Evolutionary conservation across 2,797 vertebrate species (phyloP).

Genomic region (Megaceryle alcyon): DNA sequence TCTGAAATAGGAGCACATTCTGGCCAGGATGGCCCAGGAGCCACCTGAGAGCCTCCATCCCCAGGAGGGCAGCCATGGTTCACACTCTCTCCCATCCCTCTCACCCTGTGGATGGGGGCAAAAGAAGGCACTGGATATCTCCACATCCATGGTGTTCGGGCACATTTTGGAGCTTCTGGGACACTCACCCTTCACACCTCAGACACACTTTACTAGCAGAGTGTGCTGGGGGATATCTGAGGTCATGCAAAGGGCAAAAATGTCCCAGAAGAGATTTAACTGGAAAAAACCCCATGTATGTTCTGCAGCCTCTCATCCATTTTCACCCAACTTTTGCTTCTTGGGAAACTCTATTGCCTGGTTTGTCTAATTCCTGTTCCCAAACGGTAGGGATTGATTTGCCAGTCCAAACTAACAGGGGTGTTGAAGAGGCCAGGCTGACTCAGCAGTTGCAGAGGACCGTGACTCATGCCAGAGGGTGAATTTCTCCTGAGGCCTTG

Average conservation of each 20-base stretch:
- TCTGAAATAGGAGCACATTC: rapidly evolving
- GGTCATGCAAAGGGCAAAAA: neutral
- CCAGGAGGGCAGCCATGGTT: neutral
- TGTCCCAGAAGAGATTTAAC: neutral
- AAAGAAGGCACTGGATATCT: neutral
- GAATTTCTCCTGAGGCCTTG: neutral
- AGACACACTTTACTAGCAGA: neutral
- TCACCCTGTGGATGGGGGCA: neutral
- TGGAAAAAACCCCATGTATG: neutral
- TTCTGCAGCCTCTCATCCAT: neutral
- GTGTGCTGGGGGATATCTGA: neutral
- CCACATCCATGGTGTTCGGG: neutral
- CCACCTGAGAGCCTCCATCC: neutral
- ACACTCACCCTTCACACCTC: neutral
- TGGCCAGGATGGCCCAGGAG: neutral
- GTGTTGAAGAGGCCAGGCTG: neutral
- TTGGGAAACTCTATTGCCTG: neutral
- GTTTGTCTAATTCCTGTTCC: neutral
- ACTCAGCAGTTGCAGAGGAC: neutral
- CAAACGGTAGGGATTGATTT: neutral
- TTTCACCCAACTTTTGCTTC: neutral
- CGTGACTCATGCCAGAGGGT: neutral
- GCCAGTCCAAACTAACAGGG: neutral
- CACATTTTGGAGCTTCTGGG: neutral
- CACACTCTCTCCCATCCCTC: neutral